These are phyloP conservation scores for Sylvia borin DNA, from an alignment of 2,797 vertebrate genomes.

Conservation along the genomic window DNA sequence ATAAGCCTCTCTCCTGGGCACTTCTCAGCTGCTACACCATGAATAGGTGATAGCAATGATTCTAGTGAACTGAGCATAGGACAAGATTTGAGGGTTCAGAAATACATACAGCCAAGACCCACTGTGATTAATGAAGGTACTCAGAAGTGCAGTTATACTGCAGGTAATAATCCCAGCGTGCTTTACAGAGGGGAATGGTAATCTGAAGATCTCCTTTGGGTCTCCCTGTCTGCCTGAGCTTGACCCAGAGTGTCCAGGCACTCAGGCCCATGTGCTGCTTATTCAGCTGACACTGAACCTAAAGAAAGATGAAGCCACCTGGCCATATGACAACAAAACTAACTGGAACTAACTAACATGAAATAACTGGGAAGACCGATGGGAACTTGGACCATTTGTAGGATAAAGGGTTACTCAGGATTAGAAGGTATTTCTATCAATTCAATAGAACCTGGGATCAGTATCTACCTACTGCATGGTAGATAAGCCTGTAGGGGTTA, in stretches of 20 bases:
- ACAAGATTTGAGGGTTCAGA: background rate
- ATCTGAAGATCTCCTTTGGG: background rate
- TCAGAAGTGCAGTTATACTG: background rate
- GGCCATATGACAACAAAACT: background rate
- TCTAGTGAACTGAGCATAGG: background rate
- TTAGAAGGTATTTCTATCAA: background rate
- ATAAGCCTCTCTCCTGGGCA: background rate
- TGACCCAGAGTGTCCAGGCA: background rate
- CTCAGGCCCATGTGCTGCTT: background rate
- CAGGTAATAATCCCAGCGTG: background rate
- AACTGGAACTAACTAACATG: background rate
- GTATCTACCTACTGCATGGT: background rate
- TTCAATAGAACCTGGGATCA: background rate
- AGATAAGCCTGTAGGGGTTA: background rate
- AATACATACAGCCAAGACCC: background rate
- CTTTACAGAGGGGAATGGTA: background rate
- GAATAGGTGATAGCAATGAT: background rate
- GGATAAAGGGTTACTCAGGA: background rate
- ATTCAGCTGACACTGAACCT: background rate
- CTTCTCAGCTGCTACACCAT: background rate
- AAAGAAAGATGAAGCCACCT: background rate
- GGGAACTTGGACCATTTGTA: background rate
- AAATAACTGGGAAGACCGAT: background rate
- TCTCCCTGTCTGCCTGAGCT: background rate
- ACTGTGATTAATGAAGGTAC: background rate